phyloP scores from a whole-genome alignment of 2,797 vertebrate genomes.

The Scolopax rusticola region DNA sequence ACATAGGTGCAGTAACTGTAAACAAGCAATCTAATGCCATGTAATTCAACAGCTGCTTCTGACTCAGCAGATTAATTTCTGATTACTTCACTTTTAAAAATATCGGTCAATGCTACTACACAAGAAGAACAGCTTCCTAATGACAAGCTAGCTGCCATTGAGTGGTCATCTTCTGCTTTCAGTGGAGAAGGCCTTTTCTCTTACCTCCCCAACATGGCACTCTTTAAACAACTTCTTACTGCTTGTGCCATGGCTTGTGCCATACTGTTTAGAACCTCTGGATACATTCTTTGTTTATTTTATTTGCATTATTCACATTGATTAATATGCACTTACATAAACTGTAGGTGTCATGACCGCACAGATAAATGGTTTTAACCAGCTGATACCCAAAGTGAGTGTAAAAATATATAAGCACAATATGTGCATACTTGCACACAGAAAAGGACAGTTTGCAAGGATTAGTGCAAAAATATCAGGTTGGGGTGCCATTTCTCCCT shows the following conservation, averaged over 20 bases:
- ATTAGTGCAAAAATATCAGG: background rate
- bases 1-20: background rate
- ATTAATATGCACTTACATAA: background rate
- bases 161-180: background rate
- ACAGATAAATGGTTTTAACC: background rate
- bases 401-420: background rate
- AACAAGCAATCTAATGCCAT: background rate
- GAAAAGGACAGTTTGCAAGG: background rate
- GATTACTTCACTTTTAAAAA: background rate
- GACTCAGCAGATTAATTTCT: background rate
- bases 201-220: background rate
- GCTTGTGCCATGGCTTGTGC: background rate
- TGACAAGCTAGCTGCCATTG: background rate
- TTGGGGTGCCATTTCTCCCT: background rate
- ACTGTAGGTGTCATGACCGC: background rate
- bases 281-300: background rate
- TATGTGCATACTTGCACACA: fast-evolving
- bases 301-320: background rate
- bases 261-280: background rate
- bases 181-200: background rate
- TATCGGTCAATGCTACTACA: background rate
- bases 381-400: background rate
- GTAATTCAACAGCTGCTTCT: background rate
- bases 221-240: background rate
- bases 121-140: background rate